A percentile compares a stretch with the other conserved stretches of the same genome.
Evolutionary conservation across 37 sponge, comb jelly and placozoan species (phyloP).

Genomic region (Petrosia ficiformis): DNA sequence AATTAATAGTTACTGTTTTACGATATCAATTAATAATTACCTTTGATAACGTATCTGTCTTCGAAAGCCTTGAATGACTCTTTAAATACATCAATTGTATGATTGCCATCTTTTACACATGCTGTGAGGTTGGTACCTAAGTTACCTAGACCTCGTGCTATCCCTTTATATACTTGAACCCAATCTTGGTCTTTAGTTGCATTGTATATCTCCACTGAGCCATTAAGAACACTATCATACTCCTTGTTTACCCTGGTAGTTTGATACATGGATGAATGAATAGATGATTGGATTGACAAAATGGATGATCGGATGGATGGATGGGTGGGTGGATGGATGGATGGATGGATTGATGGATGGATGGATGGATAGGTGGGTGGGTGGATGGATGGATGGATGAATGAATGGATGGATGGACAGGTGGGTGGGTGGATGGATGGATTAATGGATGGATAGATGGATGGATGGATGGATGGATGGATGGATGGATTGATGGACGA

Average conservation of each 20-base stretch:
- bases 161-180: slow-evolving; percentile 57
- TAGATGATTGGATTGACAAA: no score
- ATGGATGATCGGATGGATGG: no score
- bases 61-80: slow-evolving; percentile 62
- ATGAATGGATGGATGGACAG: no score
- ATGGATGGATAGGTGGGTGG: no score
- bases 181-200: slow-evolving; percentile 39
- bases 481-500: no score
- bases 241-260: slow-evolving; percentile 52
- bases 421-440: no score
- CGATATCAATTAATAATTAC: slow-evolving; percentile 2
- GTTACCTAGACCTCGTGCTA: slow-evolving; percentile 58
- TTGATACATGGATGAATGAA: not conserved
- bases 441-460: no score
- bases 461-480: no score
- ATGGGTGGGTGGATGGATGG: no score
- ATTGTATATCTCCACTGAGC: slow-evolving; percentile 6
- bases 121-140: slow-evolving; percentile 33
- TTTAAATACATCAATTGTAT: slow-evolving; percentile 52
- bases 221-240: slow-evolving; percentile 29
- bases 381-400: no score
- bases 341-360: no score
- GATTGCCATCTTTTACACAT: slow-evolving; percentile 72
- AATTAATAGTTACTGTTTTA: no score
- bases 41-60: slow-evolving; percentile 52